Evolutionary conservation across 2,888 invertebrate species (phyloP), one percentile per base, ranked within the genome.

Genomic region (Plagodis pulveraria): DNA sequence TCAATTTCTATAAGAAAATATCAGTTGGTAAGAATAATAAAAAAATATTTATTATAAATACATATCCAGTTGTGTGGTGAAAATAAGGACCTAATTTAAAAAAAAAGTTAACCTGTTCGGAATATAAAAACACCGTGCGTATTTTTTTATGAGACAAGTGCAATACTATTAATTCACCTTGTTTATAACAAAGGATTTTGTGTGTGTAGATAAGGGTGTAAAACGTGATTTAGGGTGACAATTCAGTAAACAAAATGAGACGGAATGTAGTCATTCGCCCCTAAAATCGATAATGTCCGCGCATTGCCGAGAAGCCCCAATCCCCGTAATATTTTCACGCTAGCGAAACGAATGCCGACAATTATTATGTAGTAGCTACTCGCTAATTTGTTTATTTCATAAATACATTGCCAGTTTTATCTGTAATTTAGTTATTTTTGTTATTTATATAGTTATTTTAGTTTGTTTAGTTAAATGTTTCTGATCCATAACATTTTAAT

Each of bases 251-350:
- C 76, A 79, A 83, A 80, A 83, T 78, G 76, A 76, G 67, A 71
- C 68, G 66, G 74, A 67, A 72, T 74, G 75, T 74, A 74, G 76
- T 73, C 71, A 72, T 80, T 77, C 72, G 74, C 72, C 70, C 74
- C 77, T 75, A 87, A 89, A 89, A 89, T 89, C 89, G 79, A 89
- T 89, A 89, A 76, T 81, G 83, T 81, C 79, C 84, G 89, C 89
- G 89, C 89, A 88, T 65, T 77, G 69, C 67, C 53, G 65, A 55
- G 49, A 45, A 52, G 54, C 61, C 45, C 45, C 49, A 10, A 50
- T 52, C 61, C 56, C 66, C 32, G 63, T 69, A 63, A 57, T 60
- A 57, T 58, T 65, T 67, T 51, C 56, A 63, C 67, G 68, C 68
- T 66, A 68, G 62, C 64, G 60, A 22, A 44, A 50, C 48, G 54